A percentile compares a stretch with the other conserved stretches of the same genome.
Conservation (phyloP, 2,113 vertebrate genomes). For the Oreochromis spilurus region DNA sequence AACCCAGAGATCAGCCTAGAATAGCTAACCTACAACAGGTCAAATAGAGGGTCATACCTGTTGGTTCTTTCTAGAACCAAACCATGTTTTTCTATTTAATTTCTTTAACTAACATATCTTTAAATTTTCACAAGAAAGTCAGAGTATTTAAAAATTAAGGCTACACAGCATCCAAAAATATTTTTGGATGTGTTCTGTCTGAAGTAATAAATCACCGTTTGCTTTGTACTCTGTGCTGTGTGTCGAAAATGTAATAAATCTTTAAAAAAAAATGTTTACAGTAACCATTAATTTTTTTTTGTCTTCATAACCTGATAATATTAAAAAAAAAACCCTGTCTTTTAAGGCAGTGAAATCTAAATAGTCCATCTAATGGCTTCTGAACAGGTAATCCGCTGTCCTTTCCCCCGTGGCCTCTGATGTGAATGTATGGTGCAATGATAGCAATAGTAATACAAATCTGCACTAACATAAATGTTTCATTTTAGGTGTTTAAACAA, state of each 20-base stretch:
- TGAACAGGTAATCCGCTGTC: not conserved
- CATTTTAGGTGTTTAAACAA: not conserved
- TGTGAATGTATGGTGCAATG: not conserved
- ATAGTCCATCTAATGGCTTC: not conserved
- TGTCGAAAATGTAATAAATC: fast-evolving
- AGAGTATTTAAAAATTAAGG: not conserved
- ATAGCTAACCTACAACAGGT: not conserved
- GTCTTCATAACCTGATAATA: not conserved
- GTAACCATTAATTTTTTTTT: fast-evolving
- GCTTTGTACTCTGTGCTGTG: not conserved
- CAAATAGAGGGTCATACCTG: not conserved
- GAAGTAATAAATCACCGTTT: not conserved
- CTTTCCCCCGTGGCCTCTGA: not conserved
- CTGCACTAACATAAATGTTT: not conserved
- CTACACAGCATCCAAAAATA: fast-evolving
- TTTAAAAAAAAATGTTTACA: not conserved
- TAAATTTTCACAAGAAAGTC: not conserved
- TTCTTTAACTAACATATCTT: not conserved
- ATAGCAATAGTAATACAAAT: not conserved
- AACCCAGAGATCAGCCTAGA: not conserved
- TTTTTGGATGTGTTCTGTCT: not conserved
- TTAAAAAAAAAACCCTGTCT: fast-evolving
- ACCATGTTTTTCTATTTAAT: not conserved
- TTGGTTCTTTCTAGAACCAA: not conserved
- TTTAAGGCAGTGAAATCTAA: not conserved